Evolutionary conservation across 2,888 invertebrate genomes (phyloP), one percentile per base, ranked within the genome.

Genomic region (Leptogaster cylindrica): DNA sequence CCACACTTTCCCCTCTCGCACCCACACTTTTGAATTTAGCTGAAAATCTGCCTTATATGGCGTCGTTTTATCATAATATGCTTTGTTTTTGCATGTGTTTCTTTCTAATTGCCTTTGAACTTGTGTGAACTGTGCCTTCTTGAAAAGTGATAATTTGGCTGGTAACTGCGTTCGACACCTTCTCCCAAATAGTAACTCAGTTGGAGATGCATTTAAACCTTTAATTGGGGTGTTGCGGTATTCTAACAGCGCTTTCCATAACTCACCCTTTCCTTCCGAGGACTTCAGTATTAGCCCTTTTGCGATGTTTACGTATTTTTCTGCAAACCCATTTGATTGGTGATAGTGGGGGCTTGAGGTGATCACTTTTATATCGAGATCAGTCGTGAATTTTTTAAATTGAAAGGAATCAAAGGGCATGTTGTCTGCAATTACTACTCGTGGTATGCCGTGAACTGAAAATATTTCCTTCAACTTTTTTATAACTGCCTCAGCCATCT

Each of bases 401-500:
- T 73, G 66, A 41, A 48, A 48, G 10, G 72, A 70, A 20, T 65
- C 65, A 63, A 74, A 76, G 20, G 72, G 72, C 39, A 71, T 64
- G 70, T 74, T 74, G 52, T 74, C 74, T 0, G 72, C 65, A 36
- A 71, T 68, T 10, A 72, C 61, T 25, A 31, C 33, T n/a, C 44
- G 23, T 4, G 74, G 73, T 48, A 74, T 70, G 1, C 73, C 73
- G 58, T 68, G 70, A 12, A 58, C 23, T 7, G 64, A 12, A 55
- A 63, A 44, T 0, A 63, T 25, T 18, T 20, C 5, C 27, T 44
- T 44, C 18, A 44, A 8, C 12, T 28, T 63, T 8, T 6, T 6
- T 28, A 63, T 28, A 1, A 63, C 25, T 28, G 12, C 46, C 16
- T 16, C 7, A 2, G 48, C 18, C 23, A 36, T 48, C 33, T 50